Conservation (phyloP, 1,140 invertebrate species). For the Tribolium castaneum region DNA sequence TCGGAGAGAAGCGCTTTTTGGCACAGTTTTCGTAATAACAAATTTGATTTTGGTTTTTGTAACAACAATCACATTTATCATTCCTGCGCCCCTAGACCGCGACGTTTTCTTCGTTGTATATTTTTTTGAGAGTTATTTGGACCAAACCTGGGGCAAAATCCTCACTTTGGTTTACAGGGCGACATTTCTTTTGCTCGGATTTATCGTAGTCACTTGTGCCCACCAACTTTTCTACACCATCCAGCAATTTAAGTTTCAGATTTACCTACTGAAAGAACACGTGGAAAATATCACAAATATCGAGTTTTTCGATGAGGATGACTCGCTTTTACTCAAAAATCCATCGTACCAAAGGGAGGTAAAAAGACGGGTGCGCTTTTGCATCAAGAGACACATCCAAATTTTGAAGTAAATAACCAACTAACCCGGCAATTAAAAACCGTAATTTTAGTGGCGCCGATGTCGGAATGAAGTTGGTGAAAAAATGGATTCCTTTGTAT, state of each 20-base stretch:
- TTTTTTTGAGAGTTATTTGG: background rate
- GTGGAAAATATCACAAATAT: background rate
- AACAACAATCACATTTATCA: background rate
- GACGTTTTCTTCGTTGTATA: background rate
- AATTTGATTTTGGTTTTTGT: background rate
- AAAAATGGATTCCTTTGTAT: background rate
- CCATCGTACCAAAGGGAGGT: background rate
- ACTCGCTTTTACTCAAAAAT: background rate
- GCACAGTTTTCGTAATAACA: background rate
- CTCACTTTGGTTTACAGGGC: background rate
- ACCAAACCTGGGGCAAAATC: background rate
- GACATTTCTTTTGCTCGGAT: background rate
- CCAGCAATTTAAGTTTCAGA: background rate
- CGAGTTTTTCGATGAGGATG: background rate
- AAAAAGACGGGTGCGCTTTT: background rate
- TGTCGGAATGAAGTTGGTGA: background rate
- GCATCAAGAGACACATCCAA: background rate
- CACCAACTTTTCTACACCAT: background rate
- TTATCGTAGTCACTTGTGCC: background rate
- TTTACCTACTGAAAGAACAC: background rate
- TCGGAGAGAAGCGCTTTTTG: background rate
- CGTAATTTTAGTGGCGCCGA: background rate
- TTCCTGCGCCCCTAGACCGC: background rate
- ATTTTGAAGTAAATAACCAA: background rate
- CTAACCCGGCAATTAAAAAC: background rate